phyloP scores from a whole-genome alignment of 2,888 invertebrate species.

The Molorchus minor region DNA sequence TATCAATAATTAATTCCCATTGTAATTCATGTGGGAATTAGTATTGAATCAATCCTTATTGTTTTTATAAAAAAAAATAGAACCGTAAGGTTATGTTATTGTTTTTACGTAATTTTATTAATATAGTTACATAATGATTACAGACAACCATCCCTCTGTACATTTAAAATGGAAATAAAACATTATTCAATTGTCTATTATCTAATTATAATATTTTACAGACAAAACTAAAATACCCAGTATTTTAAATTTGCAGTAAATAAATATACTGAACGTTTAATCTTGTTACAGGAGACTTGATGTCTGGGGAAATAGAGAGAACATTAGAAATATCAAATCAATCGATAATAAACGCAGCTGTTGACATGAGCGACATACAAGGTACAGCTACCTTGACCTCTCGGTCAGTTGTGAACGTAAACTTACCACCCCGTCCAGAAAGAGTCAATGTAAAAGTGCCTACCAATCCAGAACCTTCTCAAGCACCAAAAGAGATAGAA shows the following conservation, averaged over 20 bases:
- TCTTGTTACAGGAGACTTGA: constrained; percentile 70
- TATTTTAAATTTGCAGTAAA: too few relatives aligned
- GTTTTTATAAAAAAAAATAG: too few relatives aligned
- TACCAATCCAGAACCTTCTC: constrained; percentile 31
- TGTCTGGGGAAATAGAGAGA: constrained; percentile 88
- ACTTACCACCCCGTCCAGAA: constrained; percentile 69
- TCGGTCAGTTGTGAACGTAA: constrained; percentile 66
- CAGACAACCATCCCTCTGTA: too few relatives aligned
- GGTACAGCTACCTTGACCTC: constrained; percentile 63
- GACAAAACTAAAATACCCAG: too few relatives aligned
- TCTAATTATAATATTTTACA: background rate
- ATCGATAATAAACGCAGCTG: constrained; percentile 86
- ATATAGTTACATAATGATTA: too few relatives aligned
- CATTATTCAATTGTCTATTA: background rate
- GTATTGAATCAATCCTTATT: too few relatives aligned
- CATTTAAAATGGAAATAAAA: too few relatives aligned
- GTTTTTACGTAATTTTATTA: too few relatives aligned
- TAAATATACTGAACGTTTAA: too few relatives aligned
- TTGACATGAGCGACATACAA: constrained; percentile 82
- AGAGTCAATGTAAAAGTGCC: constrained; percentile 66
- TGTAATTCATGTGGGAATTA: too few relatives aligned
- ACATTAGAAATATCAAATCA: constrained; percentile 90
- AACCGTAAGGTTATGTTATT: too few relatives aligned
- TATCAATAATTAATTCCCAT: too few relatives aligned
- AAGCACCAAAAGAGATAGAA: constrained; percentile 42